Evolutionary conservation across 1,140 invertebrate genomes (phyloP), one percentile per base, ranked within the genome.

Genomic region (Musca vetustissima): DNA sequence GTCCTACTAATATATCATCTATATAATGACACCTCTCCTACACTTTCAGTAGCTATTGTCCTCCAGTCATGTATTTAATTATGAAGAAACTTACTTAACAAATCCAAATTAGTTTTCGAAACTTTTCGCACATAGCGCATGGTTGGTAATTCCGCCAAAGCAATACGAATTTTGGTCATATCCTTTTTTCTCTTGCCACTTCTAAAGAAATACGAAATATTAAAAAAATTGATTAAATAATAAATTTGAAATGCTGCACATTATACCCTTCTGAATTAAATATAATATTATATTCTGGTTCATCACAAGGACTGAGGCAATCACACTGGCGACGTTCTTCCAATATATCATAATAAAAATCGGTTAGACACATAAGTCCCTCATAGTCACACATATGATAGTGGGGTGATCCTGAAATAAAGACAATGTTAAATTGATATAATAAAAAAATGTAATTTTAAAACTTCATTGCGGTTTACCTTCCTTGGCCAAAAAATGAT

Each of bases 221-320:
- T 11, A 67, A n/a, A n/a, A n/a, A 28, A n/a, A n/a, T 25, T 48
- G 15, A 1, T 52, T 25, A 22, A 47, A n/a, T n/a, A 21, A 43
- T 48, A 19, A 32, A 32, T 55, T 9, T 1, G 7, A 25, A 0
- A 15, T 57, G 47, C n/a, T 36, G 13, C 14, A 61, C n/a, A 4
- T 32, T 73, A 83, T 85, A 81, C 86, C 80, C 79, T 25, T n/a
- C n/a, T n/a, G 78, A 79, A 66, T 81, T 84, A 43, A 78, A 81
- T 32, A 86, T 80, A n/a, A 89, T 83, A 72, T 86, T 88, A 72
- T 89, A 89, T 78, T 89, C 88, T 1, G 88, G 87, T 73, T 90
- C 88, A 48, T 85, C 85, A 74, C 89, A 90, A 11, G 88, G 88
- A 9, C 88, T 87, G 59, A 88, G 82, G 78, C 89, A 90, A 70